Evolutionary conservation across 2,888 invertebrate species (phyloP), one percentile per base, ranked within the genome.

Genomic region (Cataglyphis livida): DNA sequence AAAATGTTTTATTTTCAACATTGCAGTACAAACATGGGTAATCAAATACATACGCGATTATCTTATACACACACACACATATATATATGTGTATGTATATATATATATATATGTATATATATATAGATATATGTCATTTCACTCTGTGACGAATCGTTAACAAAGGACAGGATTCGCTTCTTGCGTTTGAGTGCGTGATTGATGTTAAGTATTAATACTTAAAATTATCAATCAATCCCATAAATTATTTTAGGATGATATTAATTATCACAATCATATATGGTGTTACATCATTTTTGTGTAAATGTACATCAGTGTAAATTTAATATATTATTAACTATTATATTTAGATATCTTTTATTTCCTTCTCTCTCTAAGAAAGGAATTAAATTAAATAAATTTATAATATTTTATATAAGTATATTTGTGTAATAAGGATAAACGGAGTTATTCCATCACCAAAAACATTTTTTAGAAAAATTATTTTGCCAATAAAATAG

Each of bases 1-100:
- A 92, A 92, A 92, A 91, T 92, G 88, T 91, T 92, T 91, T 92
- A 92, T 91, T 92, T 90, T 92, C 90, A 92, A 92, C 92, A 92
- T 92, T 91, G 90, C 88, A 91, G 92, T 92, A 92, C 90, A 92
- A 92, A 92, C 90, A 89, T 91, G 90, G 86, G 89, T 92, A 92
- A 90, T 90, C 91, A 92, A 92, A 91, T 92, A 91, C 91, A 91
- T 90, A 89, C 81, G 88, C 87, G 88, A 90, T 87, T 90, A 91
- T 88, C 91, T 78, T 71, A 25, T 1, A 25, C 25, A 25, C 25
- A 25, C 1, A 25, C 25, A 25, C 25, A 1, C 25, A 25, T 25
- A 25, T 25, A 25, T 25, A 25, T 25, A 25, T 25, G 1, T 25
- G 1, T 25, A 25, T 25, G 1, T 25, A 25, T 25, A 25, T 25